Conservation (phyloP, 1,140 invertebrate genomes). For the Panagrolaimus sp. region DNA sequence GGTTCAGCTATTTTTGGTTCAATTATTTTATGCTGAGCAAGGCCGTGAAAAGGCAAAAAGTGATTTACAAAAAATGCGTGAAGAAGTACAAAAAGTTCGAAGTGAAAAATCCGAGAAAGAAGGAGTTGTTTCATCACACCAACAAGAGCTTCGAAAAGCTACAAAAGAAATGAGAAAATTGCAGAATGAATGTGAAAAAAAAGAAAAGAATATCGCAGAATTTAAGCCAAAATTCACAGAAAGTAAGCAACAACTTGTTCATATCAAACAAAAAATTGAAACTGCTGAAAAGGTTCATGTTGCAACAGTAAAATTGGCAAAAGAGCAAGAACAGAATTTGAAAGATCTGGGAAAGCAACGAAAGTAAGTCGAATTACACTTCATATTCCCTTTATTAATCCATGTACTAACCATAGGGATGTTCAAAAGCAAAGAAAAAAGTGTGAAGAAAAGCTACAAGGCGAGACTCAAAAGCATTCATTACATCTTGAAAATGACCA, state of each 20-base stretch:
- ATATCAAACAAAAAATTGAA: slow-evolving; percentile 90
- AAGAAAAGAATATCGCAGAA: slow-evolving; percentile 82
- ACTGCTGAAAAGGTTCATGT: slow-evolving; percentile 66
- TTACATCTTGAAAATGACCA: background rate
- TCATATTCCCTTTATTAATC: too few relatives aligned
- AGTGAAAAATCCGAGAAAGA: slow-evolving; percentile 79
- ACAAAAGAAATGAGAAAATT: slow-evolving; percentile 81
- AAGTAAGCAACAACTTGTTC: slow-evolving; percentile 86
- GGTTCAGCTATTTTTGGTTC: slow-evolving; percentile 85
- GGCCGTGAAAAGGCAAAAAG: slow-evolving; percentile 76
- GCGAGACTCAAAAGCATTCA: background rate
- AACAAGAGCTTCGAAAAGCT: slow-evolving; percentile 78
- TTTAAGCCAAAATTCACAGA: slow-evolving; percentile 93
- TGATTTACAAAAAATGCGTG: slow-evolving; percentile 75
- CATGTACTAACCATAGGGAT: too few relatives aligned
- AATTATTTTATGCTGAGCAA: slow-evolving; percentile 87
- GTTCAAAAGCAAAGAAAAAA: background rate
- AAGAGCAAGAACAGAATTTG: slow-evolving; percentile 29
- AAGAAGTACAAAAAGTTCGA: slow-evolving; percentile 74
- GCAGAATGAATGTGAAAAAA: slow-evolving; percentile 85
- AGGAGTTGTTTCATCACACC: slow-evolving; percentile 83
- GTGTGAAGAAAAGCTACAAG: background rate
- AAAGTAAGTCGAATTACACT: too few relatives aligned
- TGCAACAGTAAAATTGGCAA: slow-evolving; percentile 36
- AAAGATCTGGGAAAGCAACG: slow-evolving; percentile 25